phyloP scores from a whole-genome alignment of 2,113 vertebrate species.

The Hippocampus zosterae region DNA sequence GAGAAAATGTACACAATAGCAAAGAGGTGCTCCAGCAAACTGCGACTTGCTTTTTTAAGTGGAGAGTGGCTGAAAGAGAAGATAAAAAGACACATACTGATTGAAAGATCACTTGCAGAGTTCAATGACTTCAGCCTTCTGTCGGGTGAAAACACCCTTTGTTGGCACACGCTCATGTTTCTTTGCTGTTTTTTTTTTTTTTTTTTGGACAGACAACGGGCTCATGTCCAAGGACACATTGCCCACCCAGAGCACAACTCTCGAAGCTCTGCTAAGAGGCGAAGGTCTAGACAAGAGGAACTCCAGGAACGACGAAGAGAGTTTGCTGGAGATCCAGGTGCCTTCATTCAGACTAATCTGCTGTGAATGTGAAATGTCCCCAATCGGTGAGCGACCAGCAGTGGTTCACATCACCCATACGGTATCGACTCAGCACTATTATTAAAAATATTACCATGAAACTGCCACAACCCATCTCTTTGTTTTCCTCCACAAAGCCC shows the following conservation, averaged over 20 bases:
- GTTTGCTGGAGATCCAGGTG: constrained; percentile 92
- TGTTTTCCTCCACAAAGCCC: too few species aligned
- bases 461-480: too few species aligned
- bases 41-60: constrained; percentile 29
- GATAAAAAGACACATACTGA: constrained; percentile 14
- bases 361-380: neutral
- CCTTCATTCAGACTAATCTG: constrained; percentile 11
- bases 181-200: constrained; percentile 21
- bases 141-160: neutral
- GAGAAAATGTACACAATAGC: constrained; percentile 5
- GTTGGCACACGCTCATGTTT: neutral
- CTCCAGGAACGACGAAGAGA: constrained; percentile 85
- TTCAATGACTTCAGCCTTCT: neutral
- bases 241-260: constrained; percentile 85
- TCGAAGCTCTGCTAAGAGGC: constrained; percentile 89
- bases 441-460: too few species aligned
- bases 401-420: too few species aligned
- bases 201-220: constrained; percentile 52
- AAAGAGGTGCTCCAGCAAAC: constrained; percentile 21
- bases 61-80: constrained; percentile 8
- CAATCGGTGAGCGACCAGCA: too few species aligned
- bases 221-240: constrained; percentile 74
- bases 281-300: constrained; percentile 87
- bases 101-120: constrained; percentile 20
- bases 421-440: too few species aligned